Evolutionary conservation across 2,888 invertebrate species (phyloP), one percentile per base, ranked within the genome.

Genomic region (Microplitis deprimator): DNA sequence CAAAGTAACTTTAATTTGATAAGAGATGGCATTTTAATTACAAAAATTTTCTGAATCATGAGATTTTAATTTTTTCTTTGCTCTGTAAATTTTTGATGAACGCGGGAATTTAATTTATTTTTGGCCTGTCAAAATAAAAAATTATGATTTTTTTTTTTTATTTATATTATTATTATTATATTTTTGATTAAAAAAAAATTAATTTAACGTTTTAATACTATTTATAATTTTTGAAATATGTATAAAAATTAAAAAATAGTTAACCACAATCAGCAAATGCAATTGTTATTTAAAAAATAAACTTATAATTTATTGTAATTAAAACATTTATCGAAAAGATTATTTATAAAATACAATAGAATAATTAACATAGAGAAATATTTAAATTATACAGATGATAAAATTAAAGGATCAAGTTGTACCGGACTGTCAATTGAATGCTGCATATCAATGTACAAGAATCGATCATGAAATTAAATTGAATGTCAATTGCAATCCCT

Each of bases 391-490:
- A 40, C n/a, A 38, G 85, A 81, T 81, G 77, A 80, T 80, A 79
- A 77, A 77, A 16, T 50, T 83, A 0, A 82, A 82, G 61, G 81
- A 85, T 69, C 77, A 81, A 73, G 72, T 77, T 17, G 61, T 81
- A 29, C 78, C 79, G 0, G 79, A 81, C 6, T 73, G 80, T 70
- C 84, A 85, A 74, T 29, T 82, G 59, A 75, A 76, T n/a, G 84
- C 84, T 17, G 83, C 81, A 10, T 82, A 80, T 81, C 82, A 83
- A 70, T 80, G 60, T 20, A 82, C 82, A 16, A 74, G 77, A 68
- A 82, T 84, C 39, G 82, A 85, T 77, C 81, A 84, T 17, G 79
- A 75, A 68, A 78, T 79, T 79, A 79, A 75, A 69, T 80, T 85
- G 29, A 80, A 84, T 67, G 79, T 84, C 60, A 81, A 83, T 77